These are phyloP conservation scores for Drosophila histrio DNA, from an alignment of 2,888 invertebrate species.

Conservation along the genomic window DNA sequence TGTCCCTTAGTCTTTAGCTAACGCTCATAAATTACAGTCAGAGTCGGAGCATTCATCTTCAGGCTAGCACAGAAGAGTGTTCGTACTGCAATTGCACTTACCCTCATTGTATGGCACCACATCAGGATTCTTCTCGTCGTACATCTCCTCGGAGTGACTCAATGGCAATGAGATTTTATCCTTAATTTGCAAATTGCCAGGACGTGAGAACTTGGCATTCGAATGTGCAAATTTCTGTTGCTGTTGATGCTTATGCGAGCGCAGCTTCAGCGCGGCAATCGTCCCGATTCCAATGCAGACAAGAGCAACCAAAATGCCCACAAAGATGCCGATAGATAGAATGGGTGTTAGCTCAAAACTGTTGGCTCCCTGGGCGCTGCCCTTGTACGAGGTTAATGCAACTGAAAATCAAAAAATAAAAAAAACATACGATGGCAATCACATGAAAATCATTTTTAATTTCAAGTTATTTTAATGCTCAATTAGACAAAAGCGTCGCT, in stretches of 20 bases:
- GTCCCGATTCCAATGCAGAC: slow-evolving; percentile 84
- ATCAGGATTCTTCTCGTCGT: slow-evolving; percentile 95
- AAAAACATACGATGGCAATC: neutral
- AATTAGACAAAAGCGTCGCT: slow-evolving; percentile 65
- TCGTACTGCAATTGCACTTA: slow-evolving; percentile 82
- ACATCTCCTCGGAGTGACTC: slow-evolving; percentile 88
- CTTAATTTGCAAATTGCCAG: slow-evolving; percentile 87
- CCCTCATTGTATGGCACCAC: slow-evolving; percentile 95
- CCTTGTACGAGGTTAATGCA: slow-evolving; percentile 84
- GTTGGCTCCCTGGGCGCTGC: slow-evolving; percentile 84
- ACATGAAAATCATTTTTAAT: slow-evolving; percentile 26
- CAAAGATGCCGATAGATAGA: slow-evolving; percentile 84
- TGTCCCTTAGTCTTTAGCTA: slow-evolving; percentile 42
- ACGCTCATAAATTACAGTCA: slow-evolving; percentile 62
- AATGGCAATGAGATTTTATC: slow-evolving; percentile 89
- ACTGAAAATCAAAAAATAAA: slow-evolving; percentile 60
- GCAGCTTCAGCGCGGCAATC: slow-evolving; percentile 83
- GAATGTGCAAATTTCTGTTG: slow-evolving; percentile 83
- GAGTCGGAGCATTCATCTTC: slow-evolving; percentile 64
- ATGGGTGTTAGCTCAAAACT: slow-evolving; percentile 86
- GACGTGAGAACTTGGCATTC: slow-evolving; percentile 86
- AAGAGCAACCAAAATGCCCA: slow-evolving; percentile 84
- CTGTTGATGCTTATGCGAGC: slow-evolving; percentile 83
- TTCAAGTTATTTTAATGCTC: slow-evolving; percentile 54
- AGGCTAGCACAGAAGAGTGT: neutral